Base-by-base conservation (phyloP, 2,888 invertebrate species). In the Serripes groenlandicus region DNA sequence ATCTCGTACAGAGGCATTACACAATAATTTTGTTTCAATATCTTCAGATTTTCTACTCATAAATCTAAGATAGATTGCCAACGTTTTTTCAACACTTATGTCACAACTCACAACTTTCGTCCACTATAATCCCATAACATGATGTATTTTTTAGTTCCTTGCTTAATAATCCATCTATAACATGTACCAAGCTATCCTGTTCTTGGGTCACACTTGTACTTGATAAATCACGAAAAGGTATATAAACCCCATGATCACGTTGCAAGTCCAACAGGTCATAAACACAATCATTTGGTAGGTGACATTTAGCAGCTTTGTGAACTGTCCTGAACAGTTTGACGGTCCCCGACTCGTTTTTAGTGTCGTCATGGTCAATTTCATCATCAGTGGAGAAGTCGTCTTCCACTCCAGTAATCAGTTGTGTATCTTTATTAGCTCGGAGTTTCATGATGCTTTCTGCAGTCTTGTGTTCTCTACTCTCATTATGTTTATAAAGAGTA, bases 221-320 rank as follows among this genome's bases (percentile, higher is more conserved):
- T 21, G 62, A 62, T 7, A 62, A n/a, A 62, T 62, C 62, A 34
- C 62, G 34, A n/a, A 62, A 62, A 62, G 62, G 62, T 15, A 62
- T 62, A 21, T 62, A 32, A n/a, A 62, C 32, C 9, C 60, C 60
- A 60, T 60, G 28, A 15, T 60, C 60, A 26, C 60, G 28, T 60
- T 60, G 60, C 28, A 60, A 60, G 21, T 62, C 62, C n/a, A 62
- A 62, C 11, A 62, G 62, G 34, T 62, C 62, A 62, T 62, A 34
- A 0, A 62, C 21, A 34, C 62, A 62, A n/a, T n/a, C n/a, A n/a
- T n/a, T n/a, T n/a, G n/a, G n/a, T n/a, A n/a, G n/a, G n/a, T n/a
- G n/a, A n/a, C n/a, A n/a, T n/a, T n/a, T n/a, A n/a, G n/a, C n/a
- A n/a, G n/a, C n/a, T n/a, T n/a, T n/a, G n/a, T n/a, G n/a, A n/a